These are phyloP conservation scores for Melanotaenia nigrans DNA, from an alignment of 2,797 vertebrate genomes.

Conservation along the genomic window DNA sequence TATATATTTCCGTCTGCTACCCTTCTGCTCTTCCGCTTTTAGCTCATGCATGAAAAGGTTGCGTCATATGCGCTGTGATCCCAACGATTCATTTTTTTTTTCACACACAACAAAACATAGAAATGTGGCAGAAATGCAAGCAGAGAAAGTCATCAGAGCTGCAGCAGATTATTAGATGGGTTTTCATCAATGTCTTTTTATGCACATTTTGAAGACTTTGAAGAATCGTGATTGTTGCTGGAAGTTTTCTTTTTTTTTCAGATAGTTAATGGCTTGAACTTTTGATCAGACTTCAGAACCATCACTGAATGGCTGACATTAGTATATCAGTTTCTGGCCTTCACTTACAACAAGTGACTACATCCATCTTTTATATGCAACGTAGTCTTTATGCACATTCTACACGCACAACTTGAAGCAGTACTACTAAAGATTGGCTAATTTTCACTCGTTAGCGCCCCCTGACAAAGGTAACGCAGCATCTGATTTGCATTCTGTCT, in stretches of 20 bases:
- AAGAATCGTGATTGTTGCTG: neutral
- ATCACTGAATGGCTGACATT: neutral
- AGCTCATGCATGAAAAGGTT: constrained; percentile 22
- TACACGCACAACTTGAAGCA: too few relatives aligned
- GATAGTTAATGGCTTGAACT: too few relatives aligned
- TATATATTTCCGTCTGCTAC: constrained; percentile 37
- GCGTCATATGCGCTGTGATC: constrained; percentile 28
- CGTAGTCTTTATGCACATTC: neutral
- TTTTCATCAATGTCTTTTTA: neutral
- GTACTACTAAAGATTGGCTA: neutral
- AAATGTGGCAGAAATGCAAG: constrained; percentile 25
- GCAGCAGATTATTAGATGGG: neutral
- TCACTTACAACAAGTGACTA: neutral
- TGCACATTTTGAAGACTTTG: neutral
- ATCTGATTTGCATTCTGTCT: neutral
- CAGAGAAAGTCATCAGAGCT: neutral
- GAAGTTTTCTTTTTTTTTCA: neutral
- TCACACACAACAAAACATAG: constrained; percentile 1
- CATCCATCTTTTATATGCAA: neutral
- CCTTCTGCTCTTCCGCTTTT: constrained; percentile 35
- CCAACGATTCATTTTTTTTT: constrained; percentile 19
- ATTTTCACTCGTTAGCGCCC: neutral
- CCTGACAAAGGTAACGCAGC: too few relatives aligned
- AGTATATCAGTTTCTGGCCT: neutral
- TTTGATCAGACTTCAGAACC: neutral